These are phyloP conservation scores for Halcyon leucocephala DNA, from an alignment of 2,797 vertebrate genomes.

Conservation along the genomic window DNA sequence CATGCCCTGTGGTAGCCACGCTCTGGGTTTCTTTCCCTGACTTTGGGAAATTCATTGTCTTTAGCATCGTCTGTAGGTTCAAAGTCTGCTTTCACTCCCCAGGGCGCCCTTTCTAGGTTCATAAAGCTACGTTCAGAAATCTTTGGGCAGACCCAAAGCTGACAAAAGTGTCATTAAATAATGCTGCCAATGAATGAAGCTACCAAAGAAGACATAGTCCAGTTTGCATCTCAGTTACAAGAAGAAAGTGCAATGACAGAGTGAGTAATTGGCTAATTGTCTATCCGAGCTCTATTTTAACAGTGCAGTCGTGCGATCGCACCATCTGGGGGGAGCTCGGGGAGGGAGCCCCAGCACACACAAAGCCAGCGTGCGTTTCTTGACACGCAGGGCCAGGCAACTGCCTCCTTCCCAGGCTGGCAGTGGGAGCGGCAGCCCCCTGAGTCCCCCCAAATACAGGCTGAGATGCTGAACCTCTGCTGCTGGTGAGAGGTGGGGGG, in stretches of 20 bases:
- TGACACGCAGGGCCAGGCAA: neutral
- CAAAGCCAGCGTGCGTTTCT: conserved; percentile 30
- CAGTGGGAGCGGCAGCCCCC: neutral
- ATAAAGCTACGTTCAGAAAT: conserved; percentile 69
- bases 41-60: conserved; percentile 66
- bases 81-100: conserved; percentile 52
- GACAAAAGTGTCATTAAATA: conserved; percentile 72
- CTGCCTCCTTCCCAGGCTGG: conserved; percentile 19
- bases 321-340: conserved; percentile 64
- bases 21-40: conserved; percentile 60
- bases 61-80: conserved; percentile 44
- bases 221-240: conserved; percentile 72
- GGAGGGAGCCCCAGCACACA: conserved; percentile 51
- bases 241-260: conserved; percentile 71
- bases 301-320: conserved; percentile 70
- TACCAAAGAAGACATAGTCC: conserved; percentile 72
- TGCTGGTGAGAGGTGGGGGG: rapidly evolving
- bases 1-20: conserved; percentile 34
- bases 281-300: conserved; percentile 63
- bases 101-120: conserved; percentile 55
- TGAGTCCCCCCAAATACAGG: rapidly evolving
- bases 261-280: conserved; percentile 72
- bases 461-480: neutral
- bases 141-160: conserved; percentile 68
- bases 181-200: conserved; percentile 64